Base-by-base conservation (phyloP, 2,113 vertebrate genomes). In the Zapus hudsonius region DNA sequence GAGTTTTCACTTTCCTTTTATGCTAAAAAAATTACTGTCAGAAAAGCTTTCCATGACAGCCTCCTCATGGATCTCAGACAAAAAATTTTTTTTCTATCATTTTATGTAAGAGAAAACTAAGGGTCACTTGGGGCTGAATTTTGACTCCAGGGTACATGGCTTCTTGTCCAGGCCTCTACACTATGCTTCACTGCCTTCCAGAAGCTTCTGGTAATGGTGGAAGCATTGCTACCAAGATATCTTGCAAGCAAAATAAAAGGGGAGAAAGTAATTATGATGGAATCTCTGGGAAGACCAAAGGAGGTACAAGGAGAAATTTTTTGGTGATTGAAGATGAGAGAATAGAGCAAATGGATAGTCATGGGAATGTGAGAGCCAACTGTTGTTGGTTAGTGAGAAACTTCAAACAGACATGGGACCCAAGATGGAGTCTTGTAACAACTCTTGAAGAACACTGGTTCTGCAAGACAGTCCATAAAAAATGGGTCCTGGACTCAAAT, bases 1-100 rank as follows among this genome's bases (percentile, higher is more conserved):
- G 74, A 25, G 57, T 93, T 94, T 94, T 92, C 7, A 20, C 36
- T 93, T 84, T 93, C 17, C 57, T 22, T 70, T 81, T 90, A 69
- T 16, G 10, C 38, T 81, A 69, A 67, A 20, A 89, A 40, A 88
- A 3, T n/a, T n/a, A n/a, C n/a, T 67, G 80, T 81, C 38, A 57
- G 52, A 36, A 91, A 84, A 38, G 9, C 1, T 1, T 81, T 92
- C 82, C 40, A 86, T 33, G 19, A 73, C 22, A 57, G 33, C 36
- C 31, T 85, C 52, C 15, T 29, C 23, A 55, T 38, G 44, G 17
- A 25, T 36, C 23, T 6, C 31, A 38, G 38, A 78, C 27, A 92
- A 90, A 84, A 78, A 93, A 70, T 84, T 73, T 52, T 78, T 38
- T 80, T 66, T n/a, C 84, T 64, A 10, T 33, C 22, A 23, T 38